Evolutionary conservation across 2,797 vertebrate genomes (phyloP), one percentile per base, ranked within the genome.

Genomic region (Cirrhinus mrigala): DNA sequence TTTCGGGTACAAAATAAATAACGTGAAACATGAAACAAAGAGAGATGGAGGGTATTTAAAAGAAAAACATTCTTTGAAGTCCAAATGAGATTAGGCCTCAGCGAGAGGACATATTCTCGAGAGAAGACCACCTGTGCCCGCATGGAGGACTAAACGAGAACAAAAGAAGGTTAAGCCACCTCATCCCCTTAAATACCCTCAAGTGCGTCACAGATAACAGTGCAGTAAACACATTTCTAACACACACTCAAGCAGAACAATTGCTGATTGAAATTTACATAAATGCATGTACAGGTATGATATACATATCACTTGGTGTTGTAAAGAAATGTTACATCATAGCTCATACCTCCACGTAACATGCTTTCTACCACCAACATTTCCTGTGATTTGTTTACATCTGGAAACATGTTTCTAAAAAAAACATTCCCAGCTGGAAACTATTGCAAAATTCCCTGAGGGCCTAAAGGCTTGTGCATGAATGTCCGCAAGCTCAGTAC

Each of bases 391-490:
- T 73, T 69, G 58, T 75, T 79, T 78, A 86, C 74, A 88, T 90
- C 87, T 90, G 87, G 85, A 81, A 89, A 85, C 54, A 75, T 83
- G 54, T 46, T 83, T 85, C 85, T 84, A 79, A 78, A 78, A 89
- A 87, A 83, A 89, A 89, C 89, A 87, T 88, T 89, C 76, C 75
- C 89, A 88, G 82, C 85, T 84, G 88, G 85, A 88, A 89, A 88
- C 64, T 52, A 64, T 58, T 66, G 58, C 44, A 50, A 52, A 14
- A 44, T 85, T 86, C 80, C 66, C 81, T 3, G 1, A 81, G 77
- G 66, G 66, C 46, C 60, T 44, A 15, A 44, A 56, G 18, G 14
- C 27, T 66, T 74, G 71, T 18, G 71, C 71, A 64, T 82, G 10
- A 52, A 48, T 18, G 80, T 44, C 16, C 74, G 22, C 37, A 33